Conservation (phyloP, 2,797 vertebrate species). For the Ibycter americanus region DNA sequence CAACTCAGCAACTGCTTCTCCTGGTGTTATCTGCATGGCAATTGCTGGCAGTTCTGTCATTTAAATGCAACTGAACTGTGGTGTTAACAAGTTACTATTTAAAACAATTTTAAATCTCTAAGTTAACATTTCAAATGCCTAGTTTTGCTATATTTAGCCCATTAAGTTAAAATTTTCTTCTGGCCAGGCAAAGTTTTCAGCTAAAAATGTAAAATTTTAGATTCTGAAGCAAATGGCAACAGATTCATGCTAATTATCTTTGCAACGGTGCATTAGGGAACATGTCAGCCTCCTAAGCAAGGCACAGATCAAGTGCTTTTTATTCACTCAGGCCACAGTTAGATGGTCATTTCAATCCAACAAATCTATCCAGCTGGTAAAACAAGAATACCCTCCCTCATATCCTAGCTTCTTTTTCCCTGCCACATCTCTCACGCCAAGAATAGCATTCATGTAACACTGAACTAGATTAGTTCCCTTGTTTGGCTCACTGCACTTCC, state of each 20-base stretch:
- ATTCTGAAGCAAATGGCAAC: background rate
- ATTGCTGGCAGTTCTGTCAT: background rate
- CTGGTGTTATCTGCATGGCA: background rate
- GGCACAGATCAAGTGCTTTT: background rate
- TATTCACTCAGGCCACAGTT: background rate
- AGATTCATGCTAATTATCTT: background rate
- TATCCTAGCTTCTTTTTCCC: background rate
- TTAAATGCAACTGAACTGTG: background rate
- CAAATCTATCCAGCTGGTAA: background rate
- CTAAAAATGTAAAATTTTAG: background rate
- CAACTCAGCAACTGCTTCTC: background rate
- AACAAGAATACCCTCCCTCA: background rate
- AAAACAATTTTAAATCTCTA: background rate
- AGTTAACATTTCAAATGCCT: background rate
- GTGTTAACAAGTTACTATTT: background rate
- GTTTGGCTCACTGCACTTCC: background rate
- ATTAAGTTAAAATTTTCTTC: background rate
- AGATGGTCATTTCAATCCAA: background rate
- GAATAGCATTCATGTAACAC: background rate
- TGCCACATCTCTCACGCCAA: background rate
- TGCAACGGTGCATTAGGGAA: background rate
- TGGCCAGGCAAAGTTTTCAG: background rate
- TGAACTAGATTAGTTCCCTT: background rate
- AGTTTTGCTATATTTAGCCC: background rate
- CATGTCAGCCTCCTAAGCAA: background rate